Evolutionary conservation across 2,888 invertebrate genomes (phyloP).

Genomic region (Peribatodes rhomboidaria): DNA sequence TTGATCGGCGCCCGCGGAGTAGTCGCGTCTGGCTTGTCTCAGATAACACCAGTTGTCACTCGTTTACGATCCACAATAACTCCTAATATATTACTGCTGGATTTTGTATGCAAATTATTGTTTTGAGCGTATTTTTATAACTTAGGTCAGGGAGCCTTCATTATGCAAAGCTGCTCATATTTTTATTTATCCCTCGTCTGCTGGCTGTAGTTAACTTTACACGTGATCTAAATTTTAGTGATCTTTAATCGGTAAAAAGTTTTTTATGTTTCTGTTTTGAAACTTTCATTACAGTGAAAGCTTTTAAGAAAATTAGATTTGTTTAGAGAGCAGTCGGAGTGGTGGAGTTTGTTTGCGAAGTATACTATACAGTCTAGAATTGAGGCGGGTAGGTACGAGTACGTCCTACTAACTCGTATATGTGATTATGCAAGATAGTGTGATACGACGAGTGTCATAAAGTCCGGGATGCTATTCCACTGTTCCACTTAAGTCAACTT

Average conservation of each 20-base stretch:
- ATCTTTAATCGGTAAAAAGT: conserved; percentile 16
- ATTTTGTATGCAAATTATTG: conserved; percentile 47
- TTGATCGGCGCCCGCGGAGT: conserved; percentile 56
- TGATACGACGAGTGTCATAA: conserved; percentile 14
- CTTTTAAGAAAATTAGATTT: conserved; percentile 36
- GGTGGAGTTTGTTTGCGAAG: conserved; percentile 12
- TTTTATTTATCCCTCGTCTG: conserved; percentile 29
- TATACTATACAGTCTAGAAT: conserved; percentile 9
- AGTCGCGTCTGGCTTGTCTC: conserved; percentile 60
- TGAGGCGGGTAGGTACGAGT: not conserved
- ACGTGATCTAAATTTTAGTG: conserved; percentile 37
- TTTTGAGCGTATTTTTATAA: conserved; percentile 28
- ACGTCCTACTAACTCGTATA: not conserved
- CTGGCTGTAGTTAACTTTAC: conserved; percentile 33
- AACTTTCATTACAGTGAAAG: conserved; percentile 37
- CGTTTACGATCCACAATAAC: conserved; percentile 54
- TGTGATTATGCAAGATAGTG: conserved; percentile 22
- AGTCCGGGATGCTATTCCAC: conserved; percentile 7
- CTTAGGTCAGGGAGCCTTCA: conserved; percentile 12
- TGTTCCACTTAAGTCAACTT: conserved; percentile 25
- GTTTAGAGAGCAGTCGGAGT: conserved; percentile 20
- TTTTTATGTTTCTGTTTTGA: conserved; percentile 24
- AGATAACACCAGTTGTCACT: conserved; percentile 61
- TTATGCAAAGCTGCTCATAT: conserved; percentile 33
- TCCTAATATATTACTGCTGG: conserved; percentile 43